These are phyloP conservation scores for Cuniculus paca DNA, from an alignment of 2,797 vertebrate genomes.

Conservation along the genomic window DNA sequence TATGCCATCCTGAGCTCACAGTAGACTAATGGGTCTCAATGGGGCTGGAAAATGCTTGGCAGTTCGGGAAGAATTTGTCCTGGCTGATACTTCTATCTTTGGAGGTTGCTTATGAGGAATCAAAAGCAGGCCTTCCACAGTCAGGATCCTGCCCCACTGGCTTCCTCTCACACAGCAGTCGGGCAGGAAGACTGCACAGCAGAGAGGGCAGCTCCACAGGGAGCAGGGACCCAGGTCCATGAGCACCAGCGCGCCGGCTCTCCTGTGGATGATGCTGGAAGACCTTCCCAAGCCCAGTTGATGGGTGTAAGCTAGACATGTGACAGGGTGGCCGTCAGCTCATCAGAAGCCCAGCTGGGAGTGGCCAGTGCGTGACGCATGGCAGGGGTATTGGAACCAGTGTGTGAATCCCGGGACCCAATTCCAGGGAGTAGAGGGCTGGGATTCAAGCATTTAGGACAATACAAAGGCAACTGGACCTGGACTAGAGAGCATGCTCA, in stretches of 20 bases:
- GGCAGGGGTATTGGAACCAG: background rate
- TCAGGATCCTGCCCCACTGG: background rate
- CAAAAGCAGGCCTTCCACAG: background rate
- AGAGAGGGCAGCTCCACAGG: background rate
- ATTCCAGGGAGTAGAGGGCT: background rate
- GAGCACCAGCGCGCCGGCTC: background rate
- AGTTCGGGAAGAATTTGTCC: background rate
- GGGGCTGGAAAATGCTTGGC: background rate
- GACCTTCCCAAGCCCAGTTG: background rate
- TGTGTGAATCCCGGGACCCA: background rate
- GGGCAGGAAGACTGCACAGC: background rate
- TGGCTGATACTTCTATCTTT: too few species aligned
- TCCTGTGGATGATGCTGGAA: fast-evolving
- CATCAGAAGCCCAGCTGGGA: background rate
- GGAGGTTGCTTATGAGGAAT: background rate
- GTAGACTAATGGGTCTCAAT: background rate
- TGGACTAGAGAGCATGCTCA: too few species aligned
- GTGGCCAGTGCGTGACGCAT: background rate
- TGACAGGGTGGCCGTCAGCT: background rate
- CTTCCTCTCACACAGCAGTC: background rate
- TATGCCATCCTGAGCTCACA: background rate
- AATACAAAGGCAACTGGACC: background rate
- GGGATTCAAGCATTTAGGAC: background rate
- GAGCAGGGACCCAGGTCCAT: background rate
- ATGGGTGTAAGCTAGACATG: background rate